Base-by-base conservation (phyloP, 2,797 vertebrate genomes). In the Arnoldichthys spilopterus region DNA sequence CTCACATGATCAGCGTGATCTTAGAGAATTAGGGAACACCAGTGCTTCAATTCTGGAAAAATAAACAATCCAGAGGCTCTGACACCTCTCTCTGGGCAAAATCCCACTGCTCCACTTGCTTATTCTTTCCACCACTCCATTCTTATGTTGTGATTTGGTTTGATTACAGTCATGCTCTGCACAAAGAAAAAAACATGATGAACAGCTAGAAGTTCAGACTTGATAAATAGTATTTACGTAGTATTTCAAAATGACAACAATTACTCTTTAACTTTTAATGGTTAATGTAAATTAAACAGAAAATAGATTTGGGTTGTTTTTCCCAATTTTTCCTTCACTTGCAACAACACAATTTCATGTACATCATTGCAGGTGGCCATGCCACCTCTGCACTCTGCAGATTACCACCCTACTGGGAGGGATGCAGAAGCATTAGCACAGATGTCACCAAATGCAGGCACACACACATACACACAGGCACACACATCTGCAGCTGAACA, bases 401-500 rank as follows among this genome's bases (percentile, higher is more conserved):
- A 83, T 84, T 80, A 73, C 74, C 49, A 53, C 64, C 53, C 71
- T 69, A 62, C 62, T 78, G 80, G 78, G 53, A 62, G 28, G 68
- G 58, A 79, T 47, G 45, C 43, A 54, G 43, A 58, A 76, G 68
- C 64, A 66, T 72, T 58, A 79, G 74, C 69, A 77, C 77, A 74
- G 76, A 79, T 85, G 63, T 15, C 49, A 26, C 69, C 32, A 59
- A 54, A 67, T 20, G 16, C 22, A 32, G 54, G 72, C 72, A 58
- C 76, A 74, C n/a, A 47, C 16, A 51, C 30, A 64, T 34, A 67
- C 40, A 74, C 26, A 32, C 32, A 24, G 3, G 9, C 24, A 53
- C 18, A 54, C n/a, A 56, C 15, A 34, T 47, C 66, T 59, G 66
- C 70, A 43, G 79, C 66, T 76, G 62, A 77, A 64, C 32, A 47